phyloP scores from a whole-genome alignment of 2,797 vertebrate genomes.

The Kryptolebias ocellatus region DNA sequence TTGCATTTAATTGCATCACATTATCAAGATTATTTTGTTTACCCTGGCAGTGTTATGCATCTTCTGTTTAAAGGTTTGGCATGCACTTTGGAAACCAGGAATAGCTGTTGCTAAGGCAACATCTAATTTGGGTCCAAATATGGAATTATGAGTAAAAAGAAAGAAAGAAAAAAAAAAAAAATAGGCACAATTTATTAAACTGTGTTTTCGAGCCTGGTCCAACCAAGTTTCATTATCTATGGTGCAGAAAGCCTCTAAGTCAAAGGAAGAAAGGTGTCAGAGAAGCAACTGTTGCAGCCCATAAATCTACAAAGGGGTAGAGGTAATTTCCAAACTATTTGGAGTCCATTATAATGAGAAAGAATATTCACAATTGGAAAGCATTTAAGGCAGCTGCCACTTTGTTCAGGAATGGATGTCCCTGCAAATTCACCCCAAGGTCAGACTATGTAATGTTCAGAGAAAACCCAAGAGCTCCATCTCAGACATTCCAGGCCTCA shows the following conservation, averaged over 20 bases:
- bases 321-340: no score
- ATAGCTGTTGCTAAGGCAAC: conserved; percentile 74
- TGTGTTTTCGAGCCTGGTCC: conserved; percentile 32
- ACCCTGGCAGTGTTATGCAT: conserved; percentile 65
- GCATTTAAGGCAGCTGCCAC: no score
- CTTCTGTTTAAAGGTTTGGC: conserved; percentile 65
- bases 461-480: no score
- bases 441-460: no score
- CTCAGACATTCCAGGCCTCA: no score
- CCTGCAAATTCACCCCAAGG: no score
- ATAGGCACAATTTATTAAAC: conserved; percentile 59
- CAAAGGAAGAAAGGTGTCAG: no score
- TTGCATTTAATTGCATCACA: conserved; percentile 76
- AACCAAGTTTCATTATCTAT: conserved; percentile 35
- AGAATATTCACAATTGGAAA: no score
- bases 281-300: no score
- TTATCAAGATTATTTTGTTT: conserved; percentile 74
- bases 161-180: conserved; percentile 47
- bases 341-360: no score
- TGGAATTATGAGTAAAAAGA: conserved; percentile 53
- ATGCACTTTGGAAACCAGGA: conserved; percentile 59
- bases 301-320: no score
- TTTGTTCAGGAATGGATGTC: no score
- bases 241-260: neutral
- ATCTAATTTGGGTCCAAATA: conserved; percentile 70